These are phyloP conservation scores for Cetoscarus ocellatus DNA, from an alignment of 2,797 vertebrate species.

Conservation along the genomic window DNA sequence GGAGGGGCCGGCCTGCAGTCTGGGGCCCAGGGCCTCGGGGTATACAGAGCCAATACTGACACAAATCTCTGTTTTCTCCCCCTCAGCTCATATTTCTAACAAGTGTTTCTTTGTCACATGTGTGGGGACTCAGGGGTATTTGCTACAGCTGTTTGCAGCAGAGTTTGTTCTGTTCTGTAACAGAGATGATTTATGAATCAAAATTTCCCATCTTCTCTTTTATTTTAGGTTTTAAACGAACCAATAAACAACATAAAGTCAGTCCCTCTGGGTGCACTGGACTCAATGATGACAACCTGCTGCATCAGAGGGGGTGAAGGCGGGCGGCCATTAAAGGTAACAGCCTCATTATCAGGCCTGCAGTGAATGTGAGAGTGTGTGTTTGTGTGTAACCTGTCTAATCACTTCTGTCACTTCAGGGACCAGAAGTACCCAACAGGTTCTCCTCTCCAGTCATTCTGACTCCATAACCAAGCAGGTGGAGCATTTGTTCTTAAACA, in stretches of 20 bases:
- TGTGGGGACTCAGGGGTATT: neutral
- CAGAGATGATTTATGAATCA: neutral
- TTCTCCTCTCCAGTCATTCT: conserved; percentile 28
- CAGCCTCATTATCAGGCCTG: conserved; percentile 49
- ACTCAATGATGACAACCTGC: conserved; percentile 31
- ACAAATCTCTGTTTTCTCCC: conserved; percentile 29
- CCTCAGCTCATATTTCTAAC: conserved; percentile 36
- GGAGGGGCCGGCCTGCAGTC: conserved; percentile 34
- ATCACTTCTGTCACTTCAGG: conserved; percentile 57
- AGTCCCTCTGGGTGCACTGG: neutral
- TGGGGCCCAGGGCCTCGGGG: conserved; percentile 21
- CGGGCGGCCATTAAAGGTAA: conserved; percentile 58
- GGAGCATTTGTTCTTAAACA: conserved; percentile 20
- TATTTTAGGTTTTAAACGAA: conserved; percentile 18
- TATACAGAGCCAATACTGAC: conserved; percentile 26
- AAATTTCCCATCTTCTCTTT: conserved; percentile 17
- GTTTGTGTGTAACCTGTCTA: conserved; percentile 43
- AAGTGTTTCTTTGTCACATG: conserved; percentile 34
- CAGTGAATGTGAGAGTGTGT: neutral
- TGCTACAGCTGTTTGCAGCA: neutral
- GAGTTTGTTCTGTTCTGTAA: conserved; percentile 3
- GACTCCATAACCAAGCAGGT: conserved; percentile 18
- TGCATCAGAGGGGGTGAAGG: conserved; percentile 42
- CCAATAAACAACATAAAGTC: neutral
- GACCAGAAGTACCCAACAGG: conserved; percentile 37